Evolutionary conservation across 2,888 invertebrate genomes (phyloP).

Genomic region (Hoplodrina ambigua): DNA sequence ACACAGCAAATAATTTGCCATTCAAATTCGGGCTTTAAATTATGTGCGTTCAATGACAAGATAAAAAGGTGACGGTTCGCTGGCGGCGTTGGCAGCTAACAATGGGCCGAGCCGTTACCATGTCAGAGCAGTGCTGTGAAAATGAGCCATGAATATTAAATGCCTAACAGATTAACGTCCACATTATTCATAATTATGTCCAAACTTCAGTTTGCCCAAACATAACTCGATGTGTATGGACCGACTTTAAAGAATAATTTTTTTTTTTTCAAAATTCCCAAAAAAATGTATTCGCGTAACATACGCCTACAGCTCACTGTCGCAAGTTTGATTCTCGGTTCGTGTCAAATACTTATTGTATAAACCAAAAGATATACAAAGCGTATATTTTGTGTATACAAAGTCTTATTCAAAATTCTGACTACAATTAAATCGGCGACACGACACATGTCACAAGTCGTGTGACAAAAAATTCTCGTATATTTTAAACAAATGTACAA

Average conservation of each 20-base stretch:
- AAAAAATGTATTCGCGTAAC: not conserved
- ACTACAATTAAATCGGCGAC: slow-evolving; percentile 2
- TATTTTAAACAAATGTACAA: slow-evolving; percentile 35
- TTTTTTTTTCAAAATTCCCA: not conserved
- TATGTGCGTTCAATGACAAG: too few relatives aligned
- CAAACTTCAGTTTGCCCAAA: not conserved
- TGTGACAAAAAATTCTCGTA: slow-evolving; percentile 4
- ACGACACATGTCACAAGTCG: not conserved
- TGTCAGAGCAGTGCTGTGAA: too few relatives aligned
- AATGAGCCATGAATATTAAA: too few relatives aligned
- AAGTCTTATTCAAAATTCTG: not conserved
- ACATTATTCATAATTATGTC: not conserved
- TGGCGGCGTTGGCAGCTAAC: too few relatives aligned
- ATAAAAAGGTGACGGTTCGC: too few relatives aligned
- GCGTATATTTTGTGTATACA: not conserved
- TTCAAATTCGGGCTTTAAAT: too few relatives aligned
- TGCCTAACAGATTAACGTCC: too few relatives aligned
- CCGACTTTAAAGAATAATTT: not conserved
- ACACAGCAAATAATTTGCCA: too few relatives aligned
- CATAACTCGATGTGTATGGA: not conserved
- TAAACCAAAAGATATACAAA: not conserved
- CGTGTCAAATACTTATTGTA: slow-evolving; percentile 3
- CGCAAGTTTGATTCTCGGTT: slow-evolving; percentile 9
- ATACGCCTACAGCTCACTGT: not conserved
- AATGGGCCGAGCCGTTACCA: too few relatives aligned